These are phyloP conservation scores for Rhea pennata DNA, from an alignment of 2,113 vertebrate species.

Conservation along the genomic window DNA sequence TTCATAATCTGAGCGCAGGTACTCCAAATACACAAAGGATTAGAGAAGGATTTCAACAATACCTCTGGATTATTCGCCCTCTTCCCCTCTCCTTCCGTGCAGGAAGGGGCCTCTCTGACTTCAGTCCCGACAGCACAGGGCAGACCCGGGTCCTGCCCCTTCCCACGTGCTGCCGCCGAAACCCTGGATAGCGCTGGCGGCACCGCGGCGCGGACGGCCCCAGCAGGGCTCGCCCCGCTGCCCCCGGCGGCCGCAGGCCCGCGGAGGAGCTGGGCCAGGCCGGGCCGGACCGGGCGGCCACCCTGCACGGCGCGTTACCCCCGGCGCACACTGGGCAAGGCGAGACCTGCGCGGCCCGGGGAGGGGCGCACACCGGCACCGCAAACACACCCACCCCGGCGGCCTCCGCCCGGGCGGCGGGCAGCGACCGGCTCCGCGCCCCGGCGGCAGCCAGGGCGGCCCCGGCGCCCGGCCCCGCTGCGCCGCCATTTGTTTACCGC, in stretches of 20 bases:
- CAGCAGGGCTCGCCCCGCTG: neutral
- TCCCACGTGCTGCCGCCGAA: neutral
- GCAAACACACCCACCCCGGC: neutral
- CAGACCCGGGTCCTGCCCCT: neutral
- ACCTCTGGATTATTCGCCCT: neutral
- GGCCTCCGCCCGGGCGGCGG: neutral
- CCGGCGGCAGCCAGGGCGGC: neutral
- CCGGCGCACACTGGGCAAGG: neutral
- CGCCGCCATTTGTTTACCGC: constrained; percentile 25
- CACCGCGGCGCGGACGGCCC: neutral
- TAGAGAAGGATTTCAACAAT: neutral
- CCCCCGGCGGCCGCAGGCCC: neutral
- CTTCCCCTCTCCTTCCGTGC: neutral
- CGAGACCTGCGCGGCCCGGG: neutral
- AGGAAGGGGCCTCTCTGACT: neutral
- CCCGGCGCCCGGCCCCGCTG: neutral
- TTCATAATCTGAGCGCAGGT: neutral
- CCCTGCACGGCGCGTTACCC: neutral
- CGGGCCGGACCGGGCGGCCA: neutral
- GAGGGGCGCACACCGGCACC: neutral
- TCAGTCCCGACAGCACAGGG: neutral
- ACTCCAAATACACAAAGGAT: neutral
- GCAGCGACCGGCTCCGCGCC: neutral
- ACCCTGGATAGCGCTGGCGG: neutral
- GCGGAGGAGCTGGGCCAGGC: neutral